Conservation (phyloP, 2,113 vertebrate genomes). For the Galemys pyrenaicus region DNA sequence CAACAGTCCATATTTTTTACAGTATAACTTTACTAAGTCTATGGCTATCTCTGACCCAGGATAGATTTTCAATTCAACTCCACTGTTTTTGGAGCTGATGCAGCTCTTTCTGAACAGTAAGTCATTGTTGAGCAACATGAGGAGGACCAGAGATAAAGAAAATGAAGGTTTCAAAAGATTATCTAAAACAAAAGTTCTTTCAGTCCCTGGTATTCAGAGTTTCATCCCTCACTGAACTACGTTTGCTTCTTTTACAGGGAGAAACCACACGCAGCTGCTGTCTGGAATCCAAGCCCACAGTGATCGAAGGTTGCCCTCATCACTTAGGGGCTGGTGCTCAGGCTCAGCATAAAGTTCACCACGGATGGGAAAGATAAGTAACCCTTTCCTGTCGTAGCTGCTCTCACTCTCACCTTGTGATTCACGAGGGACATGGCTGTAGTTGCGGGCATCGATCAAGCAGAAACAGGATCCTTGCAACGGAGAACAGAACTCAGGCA, state of each 20-base stretch:
- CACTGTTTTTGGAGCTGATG: slow-evolving; percentile 14
- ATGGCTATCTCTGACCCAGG: background rate
- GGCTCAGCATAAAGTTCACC: background rate
- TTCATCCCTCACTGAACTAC: slow-evolving; percentile 5
- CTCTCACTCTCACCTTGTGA: background rate
- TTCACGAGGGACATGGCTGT: background rate
- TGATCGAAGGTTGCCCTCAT: background rate
- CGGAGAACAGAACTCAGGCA: background rate
- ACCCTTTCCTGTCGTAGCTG: background rate
- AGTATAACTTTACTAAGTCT: background rate
- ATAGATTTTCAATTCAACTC: background rate
- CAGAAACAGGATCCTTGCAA: background rate
- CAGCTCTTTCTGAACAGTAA: slow-evolving; percentile 8
- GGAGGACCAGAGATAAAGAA: slow-evolving; percentile 11
- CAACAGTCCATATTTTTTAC: background rate
- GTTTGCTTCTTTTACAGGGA: background rate
- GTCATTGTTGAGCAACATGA: slow-evolving; percentile 10
- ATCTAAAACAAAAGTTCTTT: slow-evolving; percentile 41
- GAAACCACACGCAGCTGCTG: background rate
- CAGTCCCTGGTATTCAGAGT: background rate
- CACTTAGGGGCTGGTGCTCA: background rate
- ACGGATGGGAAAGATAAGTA: background rate
- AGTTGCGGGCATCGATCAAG: background rate
- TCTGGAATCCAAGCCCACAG: background rate
- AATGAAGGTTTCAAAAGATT: slow-evolving; percentile 33